phyloP scores from a whole-genome alignment of 2,797 vertebrate genomes.

The Sebastes nivosus region DNA sequence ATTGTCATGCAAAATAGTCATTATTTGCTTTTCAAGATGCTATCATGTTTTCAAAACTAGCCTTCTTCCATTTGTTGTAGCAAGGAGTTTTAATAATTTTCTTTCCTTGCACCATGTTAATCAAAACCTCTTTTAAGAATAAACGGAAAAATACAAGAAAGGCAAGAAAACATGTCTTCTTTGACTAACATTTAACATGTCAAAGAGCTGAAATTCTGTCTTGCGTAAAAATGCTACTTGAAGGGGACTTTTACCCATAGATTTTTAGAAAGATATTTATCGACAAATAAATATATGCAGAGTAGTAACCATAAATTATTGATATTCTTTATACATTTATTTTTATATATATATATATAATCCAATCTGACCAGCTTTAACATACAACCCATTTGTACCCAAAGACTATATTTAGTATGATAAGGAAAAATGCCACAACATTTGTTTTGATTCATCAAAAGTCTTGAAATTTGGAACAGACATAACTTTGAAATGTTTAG shows the following conservation, averaged over 20 bases:
- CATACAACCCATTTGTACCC: too few species aligned
- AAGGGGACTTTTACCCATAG: fast-evolving
- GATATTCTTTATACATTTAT: neutral
- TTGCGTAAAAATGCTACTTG: neutral
- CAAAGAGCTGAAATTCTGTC: neutral
- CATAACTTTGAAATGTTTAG: too few species aligned
- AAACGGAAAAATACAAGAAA: neutral
- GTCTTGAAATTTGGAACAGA: too few species aligned
- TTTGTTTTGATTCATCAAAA: too few species aligned
- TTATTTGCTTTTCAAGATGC: too few species aligned
- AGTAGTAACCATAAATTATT: neutral
- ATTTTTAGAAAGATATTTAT: neutral
- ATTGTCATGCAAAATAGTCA: neutral
- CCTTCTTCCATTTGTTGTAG: neutral
- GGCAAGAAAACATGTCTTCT: neutral
- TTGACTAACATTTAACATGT: neutral
- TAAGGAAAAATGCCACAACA: too few species aligned
- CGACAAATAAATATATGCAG: neutral
- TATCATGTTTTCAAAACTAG: neutral
- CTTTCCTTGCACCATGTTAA: neutral
- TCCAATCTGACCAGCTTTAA: too few species aligned
- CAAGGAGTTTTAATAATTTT: neutral
- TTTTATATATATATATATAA: too few species aligned
- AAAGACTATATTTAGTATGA: too few species aligned
- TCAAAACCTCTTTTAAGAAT: neutral